phyloP scores from a whole-genome alignment of 2,797 vertebrate genomes.

The Delichon dasypus region DNA sequence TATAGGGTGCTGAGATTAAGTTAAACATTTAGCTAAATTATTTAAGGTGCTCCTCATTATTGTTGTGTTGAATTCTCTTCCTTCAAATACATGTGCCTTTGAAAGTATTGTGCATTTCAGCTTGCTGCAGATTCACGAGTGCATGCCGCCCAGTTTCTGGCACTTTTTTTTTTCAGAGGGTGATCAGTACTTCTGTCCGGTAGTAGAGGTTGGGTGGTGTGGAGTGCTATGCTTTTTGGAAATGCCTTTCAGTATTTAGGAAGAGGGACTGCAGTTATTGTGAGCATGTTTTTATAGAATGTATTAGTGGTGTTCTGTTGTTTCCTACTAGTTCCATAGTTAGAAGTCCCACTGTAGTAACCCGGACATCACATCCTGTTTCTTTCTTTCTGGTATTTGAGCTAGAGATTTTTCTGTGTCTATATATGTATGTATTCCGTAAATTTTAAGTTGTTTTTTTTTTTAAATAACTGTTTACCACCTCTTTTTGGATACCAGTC shows the following conservation, averaged over 20 bases:
- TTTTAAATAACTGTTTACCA: neutral
- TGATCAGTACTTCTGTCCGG: neutral
- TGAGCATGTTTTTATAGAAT: neutral
- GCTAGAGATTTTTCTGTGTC: neutral
- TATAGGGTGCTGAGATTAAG: neutral
- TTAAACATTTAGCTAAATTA: neutral
- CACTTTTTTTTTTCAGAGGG: neutral
- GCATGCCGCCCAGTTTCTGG: neutral
- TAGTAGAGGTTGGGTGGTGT: neutral
- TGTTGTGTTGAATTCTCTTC: neutral
- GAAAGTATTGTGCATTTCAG: neutral
- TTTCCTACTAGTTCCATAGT: neutral
- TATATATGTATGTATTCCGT: neutral
- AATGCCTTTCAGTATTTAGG: neutral
- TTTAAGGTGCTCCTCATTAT: neutral
- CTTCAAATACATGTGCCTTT: neutral
- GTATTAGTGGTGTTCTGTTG: neutral
- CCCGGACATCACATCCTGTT: neutral
- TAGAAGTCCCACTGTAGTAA: neutral
- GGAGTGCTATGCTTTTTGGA: neutral
- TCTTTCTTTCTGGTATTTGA: neutral
- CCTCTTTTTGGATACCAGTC: neutral
- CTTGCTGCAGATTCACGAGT: neutral
- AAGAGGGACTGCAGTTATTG: neutral
- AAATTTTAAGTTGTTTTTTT: neutral